Percentiles rank a stretch among this genome's conserved stretches.
Evolutionary conservation across 1,140 invertebrate species (phyloP).

Genomic region (Mactra quadrangularis): DNA sequence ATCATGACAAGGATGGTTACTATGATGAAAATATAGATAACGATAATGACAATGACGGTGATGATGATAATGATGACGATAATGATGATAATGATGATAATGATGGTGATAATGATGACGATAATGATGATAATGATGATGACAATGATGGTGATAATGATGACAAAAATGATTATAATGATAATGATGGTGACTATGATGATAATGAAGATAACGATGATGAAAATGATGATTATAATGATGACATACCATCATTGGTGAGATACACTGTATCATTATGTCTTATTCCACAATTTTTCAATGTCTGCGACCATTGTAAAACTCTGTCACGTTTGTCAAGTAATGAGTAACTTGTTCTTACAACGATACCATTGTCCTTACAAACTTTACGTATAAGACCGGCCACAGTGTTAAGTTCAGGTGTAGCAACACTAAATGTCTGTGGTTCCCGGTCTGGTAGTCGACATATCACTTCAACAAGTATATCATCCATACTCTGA

Average conservation of each 20-base stretch:
- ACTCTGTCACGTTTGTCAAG: conserved; percentile 8
- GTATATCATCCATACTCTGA: conserved; percentile 48
- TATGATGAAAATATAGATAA: no score
- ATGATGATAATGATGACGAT: no score
- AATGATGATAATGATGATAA: no score
- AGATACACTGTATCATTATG: conserved; percentile 44
- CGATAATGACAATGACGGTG: no score
- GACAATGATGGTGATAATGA: no score
- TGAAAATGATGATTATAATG: neutral
- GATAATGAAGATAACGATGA: neutral
- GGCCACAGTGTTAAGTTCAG: conserved; percentile 35
- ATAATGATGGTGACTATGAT: no score
- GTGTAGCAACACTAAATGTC: conserved; percentile 14
- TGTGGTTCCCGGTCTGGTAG: conserved; percentile 24
- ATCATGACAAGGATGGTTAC: no score
- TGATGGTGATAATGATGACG: no score
- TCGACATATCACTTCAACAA: conserved; percentile 29
- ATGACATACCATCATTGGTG: conserved; percentile 36
- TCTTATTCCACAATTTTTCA: conserved; percentile 32
- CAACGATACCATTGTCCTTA: conserved; percentile 44
- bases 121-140: no score
- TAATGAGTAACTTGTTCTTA: conserved; percentile 43
- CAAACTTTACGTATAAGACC: conserved; percentile 53
- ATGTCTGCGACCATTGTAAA: conserved; percentile 56
- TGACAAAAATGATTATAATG: no score